A percentile compares a stretch with the other conserved stretches of the same genome.
Conservation (phyloP, 2,888 invertebrate genomes). For the Trichopria drosophilae region DNA sequence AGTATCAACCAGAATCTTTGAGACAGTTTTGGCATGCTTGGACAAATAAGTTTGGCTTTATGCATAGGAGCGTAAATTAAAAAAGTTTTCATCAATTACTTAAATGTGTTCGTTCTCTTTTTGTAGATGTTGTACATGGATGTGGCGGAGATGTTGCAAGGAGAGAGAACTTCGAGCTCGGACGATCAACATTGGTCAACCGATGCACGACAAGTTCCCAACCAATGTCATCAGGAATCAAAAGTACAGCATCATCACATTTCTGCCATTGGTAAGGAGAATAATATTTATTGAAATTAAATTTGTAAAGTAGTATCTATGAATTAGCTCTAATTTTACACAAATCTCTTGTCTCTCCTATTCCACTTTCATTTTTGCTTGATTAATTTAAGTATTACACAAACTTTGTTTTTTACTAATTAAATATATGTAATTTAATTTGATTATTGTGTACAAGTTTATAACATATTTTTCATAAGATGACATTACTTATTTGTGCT, state of each 20-base stretch:
- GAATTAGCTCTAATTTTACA: too few relatives aligned
- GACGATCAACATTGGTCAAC: slow-evolving; percentile 76
- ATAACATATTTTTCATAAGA: too few relatives aligned
- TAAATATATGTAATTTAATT: not conserved
- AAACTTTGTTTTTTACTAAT: not conserved
- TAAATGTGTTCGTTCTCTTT: too few relatives aligned
- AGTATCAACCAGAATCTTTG: too few relatives aligned
- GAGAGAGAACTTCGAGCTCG: slow-evolving; percentile 76
- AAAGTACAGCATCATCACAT: slow-evolving; percentile 94
- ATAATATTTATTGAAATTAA: not conserved
- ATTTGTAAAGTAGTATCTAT: not conserved
- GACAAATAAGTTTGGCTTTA: too few relatives aligned
- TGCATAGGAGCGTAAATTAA: not conserved
- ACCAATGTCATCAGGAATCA: slow-evolving; percentile 96
- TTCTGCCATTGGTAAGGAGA: slow-evolving; percentile 71
- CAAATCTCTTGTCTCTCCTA: too few relatives aligned
- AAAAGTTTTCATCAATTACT: slow-evolving; percentile 4
- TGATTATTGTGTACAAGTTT: too few relatives aligned
- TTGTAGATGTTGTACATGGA: slow-evolving; percentile 76
- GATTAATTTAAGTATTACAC: not conserved
- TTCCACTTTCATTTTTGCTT: not conserved
- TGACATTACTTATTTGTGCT: too few relatives aligned
- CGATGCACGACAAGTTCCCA: slow-evolving; percentile 82
- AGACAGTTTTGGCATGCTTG: too few relatives aligned
- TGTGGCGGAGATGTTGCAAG: slow-evolving; percentile 74